Conservation (phyloP, 2,797 vertebrate species). For the Hipposideros larvatus region DNA sequence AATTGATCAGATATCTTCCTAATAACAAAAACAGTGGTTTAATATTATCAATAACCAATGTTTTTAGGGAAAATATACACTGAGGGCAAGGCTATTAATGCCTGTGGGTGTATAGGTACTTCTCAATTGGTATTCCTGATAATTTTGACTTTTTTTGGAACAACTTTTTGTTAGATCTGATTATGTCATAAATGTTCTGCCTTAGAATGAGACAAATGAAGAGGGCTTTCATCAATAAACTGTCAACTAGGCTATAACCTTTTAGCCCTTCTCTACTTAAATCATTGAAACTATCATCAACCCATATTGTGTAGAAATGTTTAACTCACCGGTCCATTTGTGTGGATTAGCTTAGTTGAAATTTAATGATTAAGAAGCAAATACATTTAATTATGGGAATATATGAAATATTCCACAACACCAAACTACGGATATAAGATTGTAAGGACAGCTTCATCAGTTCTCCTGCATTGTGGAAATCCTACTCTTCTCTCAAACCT, state of each 20-base stretch:
- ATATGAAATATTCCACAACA: not conserved
- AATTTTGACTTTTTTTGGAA: not conserved
- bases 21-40: not conserved
- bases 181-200: not conserved
- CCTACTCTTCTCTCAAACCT: not conserved
- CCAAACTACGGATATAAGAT: not conserved
- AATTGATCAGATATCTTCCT: not conserved
- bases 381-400: not conserved
- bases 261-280: not conserved
- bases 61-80: not conserved
- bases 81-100: not conserved
- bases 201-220: not conserved
- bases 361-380: not conserved
- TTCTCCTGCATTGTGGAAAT: not conserved
- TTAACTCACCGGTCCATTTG: not conserved
- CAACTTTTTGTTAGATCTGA: not conserved
- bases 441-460: not conserved
- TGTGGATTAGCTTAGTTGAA: constrained; percentile 11
- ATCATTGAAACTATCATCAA: not conserved
- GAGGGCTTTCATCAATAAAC: not conserved
- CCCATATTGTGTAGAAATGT: not conserved
- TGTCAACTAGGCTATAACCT: not conserved
- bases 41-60: constrained; percentile 14
- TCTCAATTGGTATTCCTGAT: not conserved
- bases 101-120: not conserved